These are phyloP conservation scores for Hemichromis elongatus DNA, from an alignment of 2,113 vertebrate genomes.

Conservation along the genomic window DNA sequence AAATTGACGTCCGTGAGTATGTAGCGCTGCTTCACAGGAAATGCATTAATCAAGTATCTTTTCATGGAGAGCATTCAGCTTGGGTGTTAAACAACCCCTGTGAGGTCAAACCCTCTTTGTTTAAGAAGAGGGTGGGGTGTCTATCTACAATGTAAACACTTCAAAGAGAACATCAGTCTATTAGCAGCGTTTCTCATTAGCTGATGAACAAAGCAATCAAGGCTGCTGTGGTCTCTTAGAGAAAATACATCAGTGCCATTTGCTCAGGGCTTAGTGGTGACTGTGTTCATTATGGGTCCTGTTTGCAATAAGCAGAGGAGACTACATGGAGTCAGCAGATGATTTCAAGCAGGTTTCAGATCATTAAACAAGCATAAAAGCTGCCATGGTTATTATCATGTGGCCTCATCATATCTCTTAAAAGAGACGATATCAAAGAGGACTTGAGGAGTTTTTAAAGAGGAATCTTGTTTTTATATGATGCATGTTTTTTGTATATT, in stretches of 20 bases:
- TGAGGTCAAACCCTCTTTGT: constrained; percentile 5
- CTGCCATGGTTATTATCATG: constrained; percentile 3
- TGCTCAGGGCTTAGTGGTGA: background rate
- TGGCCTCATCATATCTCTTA: background rate
- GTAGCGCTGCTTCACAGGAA: background rate
- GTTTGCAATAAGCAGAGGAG: constrained; percentile 17
- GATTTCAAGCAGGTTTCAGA: background rate
- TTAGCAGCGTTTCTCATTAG: constrained; percentile 8
- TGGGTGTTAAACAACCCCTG: background rate
- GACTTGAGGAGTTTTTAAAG: background rate
- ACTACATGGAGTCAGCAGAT: constrained; percentile 10
- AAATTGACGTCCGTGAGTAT: background rate
- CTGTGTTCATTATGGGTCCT: background rate
- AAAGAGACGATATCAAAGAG: background rate
- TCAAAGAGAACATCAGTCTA: background rate
- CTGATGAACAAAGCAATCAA: constrained; percentile 1
- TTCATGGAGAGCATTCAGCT: background rate
- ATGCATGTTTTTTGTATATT: background rate
- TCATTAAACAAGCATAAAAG: background rate
- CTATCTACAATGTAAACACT: constrained; percentile 1
- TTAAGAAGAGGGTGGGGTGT: constrained; percentile 6
- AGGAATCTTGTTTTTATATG: background rate
- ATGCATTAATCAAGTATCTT: background rate
- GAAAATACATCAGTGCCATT: background rate
- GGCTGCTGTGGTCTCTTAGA: background rate